Conservation (phyloP, 2,797 vertebrate species). For the Gorsachius magnificus region DNA sequence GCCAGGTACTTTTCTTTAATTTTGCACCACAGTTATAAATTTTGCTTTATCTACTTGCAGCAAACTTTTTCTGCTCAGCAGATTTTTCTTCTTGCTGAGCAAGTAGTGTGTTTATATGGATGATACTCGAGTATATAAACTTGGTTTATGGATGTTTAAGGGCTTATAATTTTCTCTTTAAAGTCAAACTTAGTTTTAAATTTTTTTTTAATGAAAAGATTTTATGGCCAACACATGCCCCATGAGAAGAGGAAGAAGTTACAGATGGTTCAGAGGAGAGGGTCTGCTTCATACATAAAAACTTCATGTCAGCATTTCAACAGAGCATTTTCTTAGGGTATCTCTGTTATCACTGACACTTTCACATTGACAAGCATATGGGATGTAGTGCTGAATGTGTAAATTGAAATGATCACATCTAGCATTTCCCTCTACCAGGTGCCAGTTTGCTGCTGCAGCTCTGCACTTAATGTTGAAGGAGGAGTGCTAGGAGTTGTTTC, state of each 20-base stretch:
- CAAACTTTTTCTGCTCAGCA: conserved; percentile 10
- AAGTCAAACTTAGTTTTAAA: neutral
- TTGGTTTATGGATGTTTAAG: conserved; percentile 15
- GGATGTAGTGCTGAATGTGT: conserved; percentile 83
- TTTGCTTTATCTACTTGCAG: neutral
- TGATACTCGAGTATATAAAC: neutral
- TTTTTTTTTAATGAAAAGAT: conserved; percentile 22
- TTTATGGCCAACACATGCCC: conserved; percentile 50
- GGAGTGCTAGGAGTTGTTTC: conserved; percentile 71
- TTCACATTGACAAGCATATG: conserved; percentile 81
- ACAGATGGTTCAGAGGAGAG: conserved; percentile 72
- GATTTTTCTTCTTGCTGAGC: conserved; percentile 40
- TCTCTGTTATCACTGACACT: conserved; percentile 79
- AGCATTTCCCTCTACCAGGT: conserved; percentile 78
- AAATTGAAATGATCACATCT: conserved; percentile 80
- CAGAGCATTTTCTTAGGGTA: conserved; percentile 73
- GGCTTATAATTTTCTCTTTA: conserved; percentile 35
- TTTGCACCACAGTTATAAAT: conserved; percentile 15
- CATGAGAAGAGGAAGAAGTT: conserved; percentile 50
- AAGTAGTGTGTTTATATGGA: neutral
- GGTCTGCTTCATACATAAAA: conserved; percentile 70
- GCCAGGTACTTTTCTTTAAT: neutral
- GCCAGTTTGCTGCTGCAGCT: conserved; percentile 72
- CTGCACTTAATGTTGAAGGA: conserved; percentile 63
- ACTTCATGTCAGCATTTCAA: conserved; percentile 75